Base-by-base conservation (phyloP, 2,888 invertebrate species). In the Sycophila texana region DNA sequence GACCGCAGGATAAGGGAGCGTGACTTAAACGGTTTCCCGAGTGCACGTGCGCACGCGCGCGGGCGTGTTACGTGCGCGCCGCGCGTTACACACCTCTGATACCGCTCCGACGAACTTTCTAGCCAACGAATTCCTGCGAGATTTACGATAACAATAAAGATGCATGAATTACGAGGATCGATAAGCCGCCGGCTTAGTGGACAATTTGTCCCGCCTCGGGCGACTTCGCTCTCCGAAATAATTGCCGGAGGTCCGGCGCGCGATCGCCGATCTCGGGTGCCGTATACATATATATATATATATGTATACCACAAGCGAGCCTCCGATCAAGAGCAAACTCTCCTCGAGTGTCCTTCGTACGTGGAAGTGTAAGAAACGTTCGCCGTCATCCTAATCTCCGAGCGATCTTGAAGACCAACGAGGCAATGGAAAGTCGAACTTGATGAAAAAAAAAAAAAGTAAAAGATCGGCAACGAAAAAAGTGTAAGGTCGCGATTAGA, bases 61-160 rank as follows among this genome's bases (percentile, higher is more conserved):
- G 1, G 1, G 16, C 16, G 30, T 30, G 7, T 39, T 57, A 18
- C 18, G 65, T 39, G 47, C 74, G 55, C 57, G 65, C 63, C n/a
- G 13, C 26, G 20, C 7, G 18, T 1, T 49, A 22, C 18, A 22
- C n/a, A 20, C 20, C 20, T 60, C 4, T n/a, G n/a, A n/a, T n/a
- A n/a, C n/a, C n/a, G n/a, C n/a, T 26, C n/a, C 20, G 18, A 14
- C 53, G 53, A 39, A 39, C 57, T 70, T 65, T 72, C 57, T 67
- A 51, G 66, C 70, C 65, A 70, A 77, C 73, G 77, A 70, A 75
- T 80, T 77, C 63, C 53, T 39, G 65, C 22, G 55, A 74, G 80
- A 74, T 80, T 77, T 77, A 77, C 77, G 80, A 80, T 77, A 80
- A 77, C 65, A 80, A 73, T 73, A 70, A 77, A 77, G 71, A 74